Evolutionary conservation across 2,888 invertebrate species (phyloP).

Genomic region (Chalcis sispes): DNA sequence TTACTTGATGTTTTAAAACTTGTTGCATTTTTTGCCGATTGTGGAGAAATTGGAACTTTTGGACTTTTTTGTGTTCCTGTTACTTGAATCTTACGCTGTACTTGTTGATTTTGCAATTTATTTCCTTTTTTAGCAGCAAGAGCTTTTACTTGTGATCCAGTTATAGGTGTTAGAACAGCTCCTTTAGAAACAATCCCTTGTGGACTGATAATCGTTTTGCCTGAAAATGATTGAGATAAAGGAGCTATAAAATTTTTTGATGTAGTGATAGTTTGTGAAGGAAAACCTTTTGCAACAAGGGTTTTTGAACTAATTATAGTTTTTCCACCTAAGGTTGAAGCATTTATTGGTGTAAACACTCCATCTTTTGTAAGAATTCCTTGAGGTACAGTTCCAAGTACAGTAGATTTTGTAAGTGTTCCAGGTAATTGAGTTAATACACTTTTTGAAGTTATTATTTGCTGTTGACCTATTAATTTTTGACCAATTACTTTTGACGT

Average conservation of each 20-base stretch:
- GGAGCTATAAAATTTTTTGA: slow-evolving; percentile 67
- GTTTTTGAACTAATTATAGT: slow-evolving; percentile 67
- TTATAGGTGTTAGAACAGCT: slow-evolving; percentile 73
- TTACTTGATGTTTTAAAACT: slow-evolving; percentile 72
- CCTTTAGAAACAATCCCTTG: slow-evolving; percentile 68
- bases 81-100: slow-evolving; percentile 67
- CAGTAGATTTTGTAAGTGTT: slow-evolving; percentile 63
- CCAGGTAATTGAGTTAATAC: slow-evolving; percentile 75
- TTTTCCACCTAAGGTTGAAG: slow-evolving; percentile 65
- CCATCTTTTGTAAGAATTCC: slow-evolving; percentile 67
- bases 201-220: slow-evolving; percentile 65
- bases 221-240: slow-evolving; percentile 64
- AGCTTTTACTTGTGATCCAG: slow-evolving; percentile 73
- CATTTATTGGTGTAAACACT: slow-evolving; percentile 67
- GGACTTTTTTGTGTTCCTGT: slow-evolving; percentile 33
- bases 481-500: slow-evolving; percentile 74
- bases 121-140: slow-evolving; percentile 68
- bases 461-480: slow-evolving; percentile 71
- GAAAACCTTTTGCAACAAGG: slow-evolving; percentile 65
- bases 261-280: slow-evolving; percentile 64
- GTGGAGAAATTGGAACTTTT: slow-evolving; percentile 63
- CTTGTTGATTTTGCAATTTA: slow-evolving; percentile 69
- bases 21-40: slow-evolving; percentile 59
- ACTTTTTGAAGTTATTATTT: slow-evolving; percentile 71
- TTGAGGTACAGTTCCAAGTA: slow-evolving; percentile 65